Base-by-base conservation (phyloP, 1,140 invertebrate species). In the Drosophila ironensis region DNA sequence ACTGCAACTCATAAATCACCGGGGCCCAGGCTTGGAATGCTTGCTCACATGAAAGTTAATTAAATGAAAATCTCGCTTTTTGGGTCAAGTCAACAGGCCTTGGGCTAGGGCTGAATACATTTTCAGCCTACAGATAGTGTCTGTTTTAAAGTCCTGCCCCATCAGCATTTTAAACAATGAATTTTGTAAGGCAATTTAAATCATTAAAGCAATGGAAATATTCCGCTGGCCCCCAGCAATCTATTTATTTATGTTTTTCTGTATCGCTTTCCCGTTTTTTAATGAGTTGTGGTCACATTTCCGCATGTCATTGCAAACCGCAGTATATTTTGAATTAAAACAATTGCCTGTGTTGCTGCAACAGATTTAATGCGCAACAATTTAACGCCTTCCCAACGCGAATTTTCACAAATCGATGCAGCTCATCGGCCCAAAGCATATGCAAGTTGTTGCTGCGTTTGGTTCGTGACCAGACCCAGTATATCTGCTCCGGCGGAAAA, bases 381-480 rank as follows among this genome's bases (percentile, higher is more conserved):
- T 46, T 66, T 30, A 71, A 60, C 33, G 54, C 5, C 27, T 30
- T 30, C 35, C 8, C 5, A 14, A 17, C 41, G 72, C 61, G 56
- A 37, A 56, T 52, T 54, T 2, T 12, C 11, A 1, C 40, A 68
- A 76, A 76, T 81, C 72, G 56, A 68, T 81, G 56, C 42, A 16
- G 37, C 41, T 68, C 68, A 81, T 81, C 40, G 72, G 72, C 38
- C 67, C 47, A 37, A 51, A 52, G 38, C 37, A 76, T 51, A 44
- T 52, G 44, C 68, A 81, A 77, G 84, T 77, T 81, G 68, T 69
- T 63, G 56, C 60, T 78, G 68, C 63, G 19, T 38, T 37, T 22
- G 57, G 37, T 61, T 63, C 72, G 54, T 56, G 51, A 54, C 52
- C 42, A 40, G 28, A 72, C 56, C 54, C 70, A 51, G 66, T 69